A percentile compares a stretch with the other conserved stretches of the same genome.
Conservation (phyloP, 1,140 invertebrate genomes). For the Formica exsecta region DNA sequence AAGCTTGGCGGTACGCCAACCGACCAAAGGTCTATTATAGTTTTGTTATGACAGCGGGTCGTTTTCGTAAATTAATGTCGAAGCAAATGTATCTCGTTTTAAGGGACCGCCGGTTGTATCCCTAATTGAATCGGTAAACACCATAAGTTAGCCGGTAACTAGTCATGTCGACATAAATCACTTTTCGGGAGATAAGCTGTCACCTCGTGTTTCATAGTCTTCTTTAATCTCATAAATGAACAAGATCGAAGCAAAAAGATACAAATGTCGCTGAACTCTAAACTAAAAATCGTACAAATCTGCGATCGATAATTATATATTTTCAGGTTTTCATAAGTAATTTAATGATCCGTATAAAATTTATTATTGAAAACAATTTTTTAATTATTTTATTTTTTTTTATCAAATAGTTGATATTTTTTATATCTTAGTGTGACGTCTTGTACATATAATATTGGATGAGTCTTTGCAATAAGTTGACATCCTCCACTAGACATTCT, state of each 20-base stretch:
- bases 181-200: slow-evolving; percentile 72
- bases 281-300: slow-evolving; percentile 8
- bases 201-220: slow-evolving; percentile 51
- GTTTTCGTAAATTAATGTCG: slow-evolving; percentile 86
- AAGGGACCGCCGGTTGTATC: slow-evolving; percentile 74
- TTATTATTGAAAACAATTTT: not conserved
- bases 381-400: not conserved
- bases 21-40: slow-evolving; percentile 85
- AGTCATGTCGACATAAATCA: slow-evolving; percentile 81
- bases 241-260: slow-evolving; percentile 11
- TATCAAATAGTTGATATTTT: not conserved
- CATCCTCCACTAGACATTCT: not conserved
- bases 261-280: not conserved
- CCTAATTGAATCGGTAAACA: slow-evolving; percentile 87
- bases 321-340: not conserved
- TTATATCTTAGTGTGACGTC: not conserved
- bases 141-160: slow-evolving; percentile 84
- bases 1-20: slow-evolving; percentile 75
- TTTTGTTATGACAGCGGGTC: slow-evolving; percentile 85
- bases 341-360: not conserved
- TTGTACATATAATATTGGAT: not conserved
- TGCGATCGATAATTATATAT: not conserved
- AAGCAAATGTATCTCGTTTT: slow-evolving; percentile 85
- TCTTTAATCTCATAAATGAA: slow-evolving; percentile 32
- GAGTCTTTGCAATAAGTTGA: not conserved